Conservation (phyloP, 2,888 invertebrate species). For the Hirtodrosophila histrioides region DNA sequence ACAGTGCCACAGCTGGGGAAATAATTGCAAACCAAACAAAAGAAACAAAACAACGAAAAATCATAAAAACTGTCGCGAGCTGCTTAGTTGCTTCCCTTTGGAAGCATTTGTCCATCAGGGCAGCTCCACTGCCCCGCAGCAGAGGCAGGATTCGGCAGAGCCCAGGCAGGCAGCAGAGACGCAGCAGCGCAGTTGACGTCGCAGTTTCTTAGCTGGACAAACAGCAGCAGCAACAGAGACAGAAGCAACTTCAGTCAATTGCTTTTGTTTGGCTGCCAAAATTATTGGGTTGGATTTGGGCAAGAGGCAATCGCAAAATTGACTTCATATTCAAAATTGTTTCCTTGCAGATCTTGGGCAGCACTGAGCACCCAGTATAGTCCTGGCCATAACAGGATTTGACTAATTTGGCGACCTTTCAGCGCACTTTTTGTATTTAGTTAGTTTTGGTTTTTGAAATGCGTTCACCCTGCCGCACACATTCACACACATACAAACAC, state of each 20-base stretch:
- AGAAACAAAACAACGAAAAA: conserved; percentile 32
- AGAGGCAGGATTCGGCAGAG: conserved; percentile 17
- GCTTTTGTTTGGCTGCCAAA: conserved; percentile 68
- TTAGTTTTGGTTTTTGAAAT: conserved; percentile 35
- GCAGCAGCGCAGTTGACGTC: conserved; percentile 36
- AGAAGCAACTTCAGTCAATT: conserved; percentile 45
- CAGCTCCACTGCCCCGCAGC: not conserved
- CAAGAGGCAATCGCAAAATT: conserved; percentile 7
- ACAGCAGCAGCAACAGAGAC: conserved; percentile 20
- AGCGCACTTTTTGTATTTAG: conserved; percentile 37
- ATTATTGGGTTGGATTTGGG: conserved; percentile 9
- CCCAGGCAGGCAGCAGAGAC: conserved; percentile 23
- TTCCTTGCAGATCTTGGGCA: not conserved
- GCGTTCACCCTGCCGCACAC: conserved; percentile 10
- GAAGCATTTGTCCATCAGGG: conserved; percentile 41
- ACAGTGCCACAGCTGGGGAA: conserved; percentile 54
- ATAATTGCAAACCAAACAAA: conserved; percentile 70
- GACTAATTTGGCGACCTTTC: conserved; percentile 55
- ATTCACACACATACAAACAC: conserved; percentile 7
- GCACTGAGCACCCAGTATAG: conserved; percentile 46
- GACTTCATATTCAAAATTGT: conserved; percentile 29
- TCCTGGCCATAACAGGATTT: conserved; percentile 23
- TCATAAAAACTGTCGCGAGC: conserved; percentile 55
- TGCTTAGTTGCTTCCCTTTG: conserved; percentile 41
- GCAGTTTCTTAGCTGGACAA: conserved; percentile 26